Evolutionary conservation across 2,113 vertebrate species (phyloP), one percentile per base, ranked within the genome.

Genomic region (Oncorhynchus gorbuscha): DNA sequence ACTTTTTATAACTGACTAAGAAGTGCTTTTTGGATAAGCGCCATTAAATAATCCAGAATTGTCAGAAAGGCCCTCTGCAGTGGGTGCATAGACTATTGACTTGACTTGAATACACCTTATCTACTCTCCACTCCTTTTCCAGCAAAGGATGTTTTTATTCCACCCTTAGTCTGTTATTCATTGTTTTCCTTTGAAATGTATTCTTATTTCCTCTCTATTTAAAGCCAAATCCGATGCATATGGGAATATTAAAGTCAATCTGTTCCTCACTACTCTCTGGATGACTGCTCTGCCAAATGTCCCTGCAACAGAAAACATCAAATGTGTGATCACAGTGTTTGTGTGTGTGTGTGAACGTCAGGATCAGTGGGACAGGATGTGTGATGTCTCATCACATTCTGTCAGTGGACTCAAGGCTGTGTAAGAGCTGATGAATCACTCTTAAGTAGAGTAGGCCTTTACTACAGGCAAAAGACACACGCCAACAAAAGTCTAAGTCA

Each of bases 61-160:
- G 75, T 71, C 62, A 32, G 69, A 78, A 69, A 55, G 28, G 26
- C 39, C 81, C 32, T 77, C 22, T 48, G 20, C 16, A 28, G 22
- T 30, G 39, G 55, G 69, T 49, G 32, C 62, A 13, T 48, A 26
- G n/a, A 16, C 7, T 14, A n/a, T 45, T 67, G 13, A 9, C 4
- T 30, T 39, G 58, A 22, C 35, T 71, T 18, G n/a, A 35, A 14
- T 9, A 28, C 49, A 22, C 30, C 49, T 30, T 45, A 68, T 20
- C 2, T 51, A 97, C 99, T 8, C 30, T 69, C 30, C 32, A 35
- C 30, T 69, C 3, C 16, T 51, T 51, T 51, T 92, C 98, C 97
- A 1, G 97, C 39, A 8, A 39, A 39, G 39, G 39, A 5, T 64
- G 8, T 64, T 64, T 26, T 22, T 9, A 30, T 26, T 30, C 28